phyloP scores from a whole-genome alignment of 2,797 vertebrate species.

The Sebastes dallii region DNA sequence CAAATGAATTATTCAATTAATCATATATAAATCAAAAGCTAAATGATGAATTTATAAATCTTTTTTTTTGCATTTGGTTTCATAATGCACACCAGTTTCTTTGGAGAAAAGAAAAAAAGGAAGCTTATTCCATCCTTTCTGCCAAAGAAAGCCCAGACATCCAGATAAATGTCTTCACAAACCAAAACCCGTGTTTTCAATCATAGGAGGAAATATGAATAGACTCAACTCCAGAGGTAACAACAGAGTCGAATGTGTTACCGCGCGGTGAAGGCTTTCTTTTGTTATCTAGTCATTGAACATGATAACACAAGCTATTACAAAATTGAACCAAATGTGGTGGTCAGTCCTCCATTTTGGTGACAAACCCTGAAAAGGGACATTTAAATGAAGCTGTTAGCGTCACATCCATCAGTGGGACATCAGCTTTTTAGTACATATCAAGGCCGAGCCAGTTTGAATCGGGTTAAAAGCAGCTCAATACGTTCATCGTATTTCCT shows the following conservation, averaged over 20 bases:
- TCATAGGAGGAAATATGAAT: conserved; percentile 79
- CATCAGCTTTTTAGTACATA: conserved; percentile 63
- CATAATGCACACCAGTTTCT: conserved; percentile 1
- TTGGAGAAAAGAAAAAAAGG: neutral
- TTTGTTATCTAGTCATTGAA: conserved; percentile 68
- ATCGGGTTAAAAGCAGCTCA: conserved; percentile 89
- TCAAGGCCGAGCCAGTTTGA: conserved; percentile 85
- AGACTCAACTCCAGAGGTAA: conserved; percentile 84
- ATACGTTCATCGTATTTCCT: conserved; percentile 84
- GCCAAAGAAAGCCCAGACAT: conserved; percentile 54
- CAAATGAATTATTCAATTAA: conserved; percentile 12
- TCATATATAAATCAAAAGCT: conserved; percentile 2
- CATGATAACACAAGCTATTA: conserved; percentile 72
- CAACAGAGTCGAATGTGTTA: conserved; percentile 75
- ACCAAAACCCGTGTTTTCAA: conserved; percentile 83
- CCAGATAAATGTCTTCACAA: conserved; percentile 72
- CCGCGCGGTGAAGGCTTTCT: conserved; percentile 79
- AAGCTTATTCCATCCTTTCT: conserved; percentile 53
- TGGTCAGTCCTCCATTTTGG: conserved; percentile 68
- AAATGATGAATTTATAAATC: conserved; percentile 5
- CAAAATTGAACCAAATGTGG: conserved; percentile 69
- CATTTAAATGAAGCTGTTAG: conserved; percentile 59
- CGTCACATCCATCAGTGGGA: conserved; percentile 52
- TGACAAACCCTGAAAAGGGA: conserved; percentile 60
- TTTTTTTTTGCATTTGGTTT: conserved; percentile 13